Percentiles rank a stretch among this genome's conserved stretches.
Conservation (phyloP, 2,888 invertebrate species). For the Geophilus truncorum region DNA sequence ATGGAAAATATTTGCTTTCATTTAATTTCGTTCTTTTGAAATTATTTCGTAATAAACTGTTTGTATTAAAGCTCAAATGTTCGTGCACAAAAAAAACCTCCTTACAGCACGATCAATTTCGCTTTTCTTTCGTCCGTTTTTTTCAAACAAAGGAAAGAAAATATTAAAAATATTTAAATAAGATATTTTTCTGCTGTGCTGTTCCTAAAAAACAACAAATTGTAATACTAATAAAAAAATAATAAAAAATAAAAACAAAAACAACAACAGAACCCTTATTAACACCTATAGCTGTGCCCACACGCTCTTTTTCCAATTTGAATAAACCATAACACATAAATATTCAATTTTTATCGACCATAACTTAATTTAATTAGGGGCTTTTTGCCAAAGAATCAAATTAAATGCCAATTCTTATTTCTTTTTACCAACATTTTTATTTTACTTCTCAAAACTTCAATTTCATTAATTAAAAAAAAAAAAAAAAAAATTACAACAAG, state of each 20-base stretch:
- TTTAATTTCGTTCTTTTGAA: background rate
- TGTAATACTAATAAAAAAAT: background rate
- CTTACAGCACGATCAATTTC: background rate
- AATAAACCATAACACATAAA: background rate
- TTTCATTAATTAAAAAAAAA: background rate
- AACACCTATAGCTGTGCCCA: background rate
- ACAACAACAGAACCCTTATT: background rate
- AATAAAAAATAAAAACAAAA: too few species aligned
- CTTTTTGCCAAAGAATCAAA: background rate
- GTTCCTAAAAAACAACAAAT: background rate
- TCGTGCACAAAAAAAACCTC: background rate
- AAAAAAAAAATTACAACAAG: background rate
- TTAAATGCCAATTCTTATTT: background rate
- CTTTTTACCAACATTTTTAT: background rate
- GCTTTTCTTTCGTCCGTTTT: background rate
- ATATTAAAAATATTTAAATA: background rate
- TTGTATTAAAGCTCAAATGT: background rate
- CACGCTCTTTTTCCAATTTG: background rate
- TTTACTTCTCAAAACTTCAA: slow-evolving; percentile 2
- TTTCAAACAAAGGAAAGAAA: background rate
- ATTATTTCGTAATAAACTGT: background rate
- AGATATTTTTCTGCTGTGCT: background rate
- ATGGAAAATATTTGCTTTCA: background rate
- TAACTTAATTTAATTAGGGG: background rate
- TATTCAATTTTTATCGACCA: background rate